Conservation (phyloP, 2,888 invertebrate species). For the Zeuzera pyrina region DNA sequence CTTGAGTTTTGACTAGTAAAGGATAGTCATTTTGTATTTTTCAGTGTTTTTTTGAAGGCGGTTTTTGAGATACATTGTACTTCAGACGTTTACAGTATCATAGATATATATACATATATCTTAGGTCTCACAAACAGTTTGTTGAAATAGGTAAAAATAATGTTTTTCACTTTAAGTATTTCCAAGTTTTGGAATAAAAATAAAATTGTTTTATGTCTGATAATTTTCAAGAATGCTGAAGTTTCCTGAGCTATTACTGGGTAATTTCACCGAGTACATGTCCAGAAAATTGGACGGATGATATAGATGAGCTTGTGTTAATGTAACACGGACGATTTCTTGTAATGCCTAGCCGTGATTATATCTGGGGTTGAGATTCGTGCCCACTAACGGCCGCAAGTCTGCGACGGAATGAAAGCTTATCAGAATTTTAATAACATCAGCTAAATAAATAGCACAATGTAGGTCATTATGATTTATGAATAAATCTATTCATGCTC, state of each 20-base stretch:
- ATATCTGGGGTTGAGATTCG: slow-evolving; percentile 17
- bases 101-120: too few species aligned
- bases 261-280: slow-evolving; percentile 60
- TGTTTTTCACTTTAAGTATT: slow-evolving; percentile 40
- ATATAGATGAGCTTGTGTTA: slow-evolving; percentile 47
- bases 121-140: too few species aligned
- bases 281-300: slow-evolving; percentile 44
- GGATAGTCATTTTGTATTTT: too few species aligned
- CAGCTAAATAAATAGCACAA: too few species aligned
- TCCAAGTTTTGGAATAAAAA: slow-evolving; percentile 54
- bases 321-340: slow-evolving; percentile 57
- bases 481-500: too few species aligned
- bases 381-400: not conserved
- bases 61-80: too few species aligned
- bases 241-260: slow-evolving; percentile 58
- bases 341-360: slow-evolving; percentile 47
- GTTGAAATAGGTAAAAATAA: too few species aligned
- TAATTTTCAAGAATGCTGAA: slow-evolving; percentile 65
- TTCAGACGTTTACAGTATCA: too few species aligned
- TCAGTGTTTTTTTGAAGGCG: too few species aligned
- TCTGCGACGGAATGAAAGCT: not conserved
- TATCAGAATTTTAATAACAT: not conserved
- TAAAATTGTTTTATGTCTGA: slow-evolving; percentile 61
- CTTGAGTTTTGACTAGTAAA: too few species aligned
- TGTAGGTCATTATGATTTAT: too few species aligned